Evolutionary conservation across 2,113 vertebrate species (phyloP).

Genomic region (Sinocyclocheilus anophthalmus): DNA sequence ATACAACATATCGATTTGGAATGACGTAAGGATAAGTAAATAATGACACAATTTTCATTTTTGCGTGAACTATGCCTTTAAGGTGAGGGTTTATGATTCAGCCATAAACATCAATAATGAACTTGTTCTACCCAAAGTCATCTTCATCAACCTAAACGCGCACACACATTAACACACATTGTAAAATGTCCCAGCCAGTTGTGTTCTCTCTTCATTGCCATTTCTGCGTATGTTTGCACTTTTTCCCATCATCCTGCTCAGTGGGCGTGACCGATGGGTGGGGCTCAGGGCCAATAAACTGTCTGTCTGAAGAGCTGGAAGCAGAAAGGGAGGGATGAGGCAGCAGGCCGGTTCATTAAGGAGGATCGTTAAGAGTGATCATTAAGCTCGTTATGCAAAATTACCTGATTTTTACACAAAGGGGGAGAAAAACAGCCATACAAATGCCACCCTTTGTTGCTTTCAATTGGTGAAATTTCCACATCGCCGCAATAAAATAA

Average conservation of each 20-base stretch:
- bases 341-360: constrained; percentile 63
- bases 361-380: constrained; percentile 57
- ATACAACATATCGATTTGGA: not conserved
- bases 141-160: too few species aligned
- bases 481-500: not conserved
- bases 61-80: not conserved
- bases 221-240: constrained; percentile 66
- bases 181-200: constrained; percentile 44
- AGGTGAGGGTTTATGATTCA: not conserved
- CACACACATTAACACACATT: too few species aligned
- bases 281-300: constrained; percentile 64
- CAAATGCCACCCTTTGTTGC: constrained; percentile 11
- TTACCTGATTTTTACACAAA: constrained; percentile 59
- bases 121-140: not conserved
- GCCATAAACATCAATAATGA: too few species aligned
- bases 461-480: not conserved
- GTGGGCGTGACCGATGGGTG: constrained; percentile 61
- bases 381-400: constrained; percentile 71
- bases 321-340: constrained; percentile 49
- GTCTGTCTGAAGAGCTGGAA: constrained; percentile 64
- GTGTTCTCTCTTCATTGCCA: constrained; percentile 35
- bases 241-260: constrained; percentile 62
- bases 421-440: not conserved
- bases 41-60: not conserved
- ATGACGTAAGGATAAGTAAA: not conserved